Base-by-base conservation (phyloP, 2,113 vertebrate genomes). In the Oncorhynchus masou region DNA sequence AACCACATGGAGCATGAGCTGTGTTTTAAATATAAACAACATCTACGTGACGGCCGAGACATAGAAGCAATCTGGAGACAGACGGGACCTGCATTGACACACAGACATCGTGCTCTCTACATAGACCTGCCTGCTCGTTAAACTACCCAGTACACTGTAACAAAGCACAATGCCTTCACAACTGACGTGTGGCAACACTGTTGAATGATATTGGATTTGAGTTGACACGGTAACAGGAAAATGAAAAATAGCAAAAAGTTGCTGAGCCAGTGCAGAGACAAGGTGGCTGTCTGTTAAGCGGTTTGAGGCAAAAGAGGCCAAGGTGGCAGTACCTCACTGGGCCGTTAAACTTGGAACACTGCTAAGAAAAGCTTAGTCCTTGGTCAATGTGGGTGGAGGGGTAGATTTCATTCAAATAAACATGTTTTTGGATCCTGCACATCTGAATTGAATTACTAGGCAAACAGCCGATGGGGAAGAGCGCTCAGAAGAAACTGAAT, bases 391-490 rank as follows among this genome's bases (percentile, higher is more conserved):
- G 91, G 88, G 89, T 84, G 90, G 90, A 90, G 87, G 87, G 88
- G 90, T 89, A 91, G 88, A 92, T 88, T 91, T 92, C 89, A 87
- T 92, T 93, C 89, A 93, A 90, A 89, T 88, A 93, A 93, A 93
- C 93, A 92, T 92, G 91, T 90, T 92, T 92, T 92, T 91, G 88
- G 91, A 93, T 91, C 89, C 89, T 91, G 90, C 91, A 93, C 92
- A 93, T 92, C 88, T 91, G 91, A 93, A 86, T 92, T 90, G 91
- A 93, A 93, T 93, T 93, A 94, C 91, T 91, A 92, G 88, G 91
- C 93, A 94, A 94, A 94, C 91, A 91, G 90, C 91, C 89, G 86
- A 90, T 85, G 90, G 89, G 91, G 89, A 92, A 88, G 86, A 89
- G 89, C 89, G 87, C 89, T 86, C 87, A 91, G 90, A 88, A 90